Evolutionary conservation across 1,140 invertebrate species (phyloP).

Genomic region (Aphelenchoides fujianensis): DNA sequence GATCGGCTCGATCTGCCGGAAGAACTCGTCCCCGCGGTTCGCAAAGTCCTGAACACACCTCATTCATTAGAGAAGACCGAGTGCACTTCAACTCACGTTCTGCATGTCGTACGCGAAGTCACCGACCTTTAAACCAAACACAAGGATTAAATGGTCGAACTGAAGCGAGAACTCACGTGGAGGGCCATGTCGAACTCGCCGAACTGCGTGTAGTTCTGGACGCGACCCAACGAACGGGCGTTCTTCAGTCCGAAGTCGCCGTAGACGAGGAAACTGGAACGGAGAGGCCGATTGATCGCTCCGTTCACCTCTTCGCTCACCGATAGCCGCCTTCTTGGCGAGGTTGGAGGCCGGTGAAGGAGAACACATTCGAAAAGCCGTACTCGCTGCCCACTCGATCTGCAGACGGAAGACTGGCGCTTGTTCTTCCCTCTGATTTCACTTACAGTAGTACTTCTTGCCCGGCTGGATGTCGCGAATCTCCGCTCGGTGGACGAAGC

Average conservation of each 20-base stretch:
- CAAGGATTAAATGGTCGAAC: too few relatives aligned
- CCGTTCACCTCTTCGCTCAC: too few relatives aligned
- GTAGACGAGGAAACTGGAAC: too few relatives aligned
- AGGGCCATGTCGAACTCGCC: conserved; percentile 65
- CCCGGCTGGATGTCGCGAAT: not conserved
- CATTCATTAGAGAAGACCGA: too few relatives aligned
- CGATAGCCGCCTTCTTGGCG: conserved; percentile 63
- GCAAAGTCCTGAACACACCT: conserved; percentile 9
- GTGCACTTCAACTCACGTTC: too few relatives aligned
- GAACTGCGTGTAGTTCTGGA: conserved; percentile 63
- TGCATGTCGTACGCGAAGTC: too few relatives aligned
- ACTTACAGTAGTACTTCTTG: conserved; percentile 2
- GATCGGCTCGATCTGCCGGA: conserved; percentile 79
- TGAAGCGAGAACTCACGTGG: conserved; percentile 64
- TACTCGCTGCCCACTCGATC: conserved; percentile 12
- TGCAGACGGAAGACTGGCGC: not conserved
- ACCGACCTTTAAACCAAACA: too few relatives aligned
- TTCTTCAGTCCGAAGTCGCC: conserved; percentile 67
- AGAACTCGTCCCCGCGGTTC: conserved; percentile 75
- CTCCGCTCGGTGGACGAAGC: not conserved
- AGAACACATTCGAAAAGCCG: conserved; percentile 63
- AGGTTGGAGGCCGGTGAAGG: conserved; percentile 57
- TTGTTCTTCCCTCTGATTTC: not conserved
- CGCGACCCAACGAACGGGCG: conserved; percentile 63
- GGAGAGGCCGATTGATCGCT: too few relatives aligned